Conservation (phyloP, 1,140 invertebrate genomes). For the Drosophila subobscura region DNA sequence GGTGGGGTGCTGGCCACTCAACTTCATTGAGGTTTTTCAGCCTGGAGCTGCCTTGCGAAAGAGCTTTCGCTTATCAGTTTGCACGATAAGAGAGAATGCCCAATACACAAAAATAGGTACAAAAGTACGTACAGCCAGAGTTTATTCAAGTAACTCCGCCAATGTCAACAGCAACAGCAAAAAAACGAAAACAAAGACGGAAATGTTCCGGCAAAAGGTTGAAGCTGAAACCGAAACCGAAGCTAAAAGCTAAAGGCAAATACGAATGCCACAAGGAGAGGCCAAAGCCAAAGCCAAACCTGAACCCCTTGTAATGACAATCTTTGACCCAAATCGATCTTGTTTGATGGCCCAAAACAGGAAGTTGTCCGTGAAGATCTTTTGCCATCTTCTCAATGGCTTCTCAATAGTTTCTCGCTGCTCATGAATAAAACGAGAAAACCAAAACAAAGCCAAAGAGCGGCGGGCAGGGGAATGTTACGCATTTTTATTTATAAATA, state of each 20-base stretch:
- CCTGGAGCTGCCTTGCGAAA: constrained; percentile 24
- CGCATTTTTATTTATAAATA: constrained; percentile 26
- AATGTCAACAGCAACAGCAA: constrained; percentile 49
- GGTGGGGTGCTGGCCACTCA: not conserved
- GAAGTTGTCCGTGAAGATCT: constrained; percentile 6
- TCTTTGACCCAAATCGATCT: constrained; percentile 23
- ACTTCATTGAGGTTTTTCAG: constrained; percentile 67
- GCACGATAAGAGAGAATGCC: constrained; percentile 56
- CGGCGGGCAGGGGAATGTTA: not conserved
- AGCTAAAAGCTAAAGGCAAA: constrained; percentile 24
- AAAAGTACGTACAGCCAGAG: constrained; percentile 6
- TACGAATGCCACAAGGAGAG: constrained; percentile 5
- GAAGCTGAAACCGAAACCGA: constrained; percentile 5
- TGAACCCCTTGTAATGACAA: constrained; percentile 6
- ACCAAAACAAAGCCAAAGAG: constrained; percentile 8
- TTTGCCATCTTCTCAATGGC: not conserved
- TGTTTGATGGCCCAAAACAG: constrained; percentile 11
- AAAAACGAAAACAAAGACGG: constrained; percentile 28
- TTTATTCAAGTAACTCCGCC: constrained; percentile 31
- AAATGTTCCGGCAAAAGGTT: constrained; percentile 33
- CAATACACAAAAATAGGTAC: constrained; percentile 10
- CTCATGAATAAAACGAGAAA: not conserved
- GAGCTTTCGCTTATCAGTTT: constrained; percentile 66
- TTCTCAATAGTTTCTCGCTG: too few relatives aligned
- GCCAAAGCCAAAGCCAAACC: too few relatives aligned